phyloP scores from a whole-genome alignment of 2,888 invertebrate species.

The Bombylius major region DNA sequence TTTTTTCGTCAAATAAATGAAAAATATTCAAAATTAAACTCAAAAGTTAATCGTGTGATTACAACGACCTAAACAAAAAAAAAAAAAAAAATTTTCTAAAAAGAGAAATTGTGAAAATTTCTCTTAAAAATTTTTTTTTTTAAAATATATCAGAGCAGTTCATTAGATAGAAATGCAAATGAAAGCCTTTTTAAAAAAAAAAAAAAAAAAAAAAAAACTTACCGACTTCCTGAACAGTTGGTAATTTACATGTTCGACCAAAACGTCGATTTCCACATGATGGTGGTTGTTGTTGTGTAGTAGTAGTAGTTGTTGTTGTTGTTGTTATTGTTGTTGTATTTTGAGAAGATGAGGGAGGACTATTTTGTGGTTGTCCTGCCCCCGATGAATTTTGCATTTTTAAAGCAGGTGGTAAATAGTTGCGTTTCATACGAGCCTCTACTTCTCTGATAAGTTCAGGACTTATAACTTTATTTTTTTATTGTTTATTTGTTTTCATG shows the following conservation, averaged over 20 bases:
- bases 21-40: too few relatives aligned
- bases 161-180: too few relatives aligned
- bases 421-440: conserved; percentile 74
- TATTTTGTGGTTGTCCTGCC: conserved; percentile 32
- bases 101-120: too few relatives aligned
- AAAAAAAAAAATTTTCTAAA: too few relatives aligned
- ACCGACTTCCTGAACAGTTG: conserved; percentile 71
- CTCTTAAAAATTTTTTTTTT: too few relatives aligned
- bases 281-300: conserved; percentile 15
- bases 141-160: too few relatives aligned
- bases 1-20: too few relatives aligned
- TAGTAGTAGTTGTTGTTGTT: conserved; percentile 24
- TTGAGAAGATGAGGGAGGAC: conserved; percentile 21
- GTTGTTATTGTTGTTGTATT: conserved; percentile 30
- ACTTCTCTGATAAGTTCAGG: conserved; percentile 82
- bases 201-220: conserved; percentile 40
- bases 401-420: conserved; percentile 59
- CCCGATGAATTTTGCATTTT: conserved; percentile 41
- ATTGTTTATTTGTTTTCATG: background rate
- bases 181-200: too few relatives aligned
- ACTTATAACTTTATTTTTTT: conserved; percentile 54
- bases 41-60: too few relatives aligned
- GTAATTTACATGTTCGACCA: conserved; percentile 34
- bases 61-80: too few relatives aligned
- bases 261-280: conserved; percentile 21